Percentiles rank a stretch among this genome's conserved stretches.
These are phyloP conservation scores for Eretmochelys imbricata DNA, from an alignment of 2,113 vertebrate genomes.

Conservation along the genomic window DNA sequence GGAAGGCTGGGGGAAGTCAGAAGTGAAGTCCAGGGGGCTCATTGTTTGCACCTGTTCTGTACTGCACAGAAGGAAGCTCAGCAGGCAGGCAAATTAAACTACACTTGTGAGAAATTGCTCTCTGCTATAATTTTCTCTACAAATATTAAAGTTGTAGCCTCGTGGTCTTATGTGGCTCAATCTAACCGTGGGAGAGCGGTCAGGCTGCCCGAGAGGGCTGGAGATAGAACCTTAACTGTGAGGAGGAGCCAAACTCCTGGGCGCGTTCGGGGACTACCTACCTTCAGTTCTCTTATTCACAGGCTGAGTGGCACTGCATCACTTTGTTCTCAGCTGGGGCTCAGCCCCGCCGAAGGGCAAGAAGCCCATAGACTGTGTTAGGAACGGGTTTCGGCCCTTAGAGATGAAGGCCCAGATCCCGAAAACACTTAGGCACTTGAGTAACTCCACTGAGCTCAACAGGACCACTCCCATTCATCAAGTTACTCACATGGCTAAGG, in stretches of 20 bases:
- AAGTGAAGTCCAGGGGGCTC: slow-evolving; percentile 65
- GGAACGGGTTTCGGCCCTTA: background rate
- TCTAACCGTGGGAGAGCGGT: background rate
- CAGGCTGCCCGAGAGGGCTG: background rate
- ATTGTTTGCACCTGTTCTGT: slow-evolving; percentile 39
- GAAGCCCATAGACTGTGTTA: background rate
- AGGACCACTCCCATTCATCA: accelerated
- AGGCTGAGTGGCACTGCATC: background rate
- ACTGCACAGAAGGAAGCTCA: slow-evolving; percentile 55
- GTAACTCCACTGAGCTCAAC: background rate
- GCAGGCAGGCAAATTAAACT: slow-evolving; percentile 60
- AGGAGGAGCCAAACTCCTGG: background rate
- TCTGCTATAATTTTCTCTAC: slow-evolving; percentile 10
- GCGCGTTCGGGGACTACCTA: background rate
- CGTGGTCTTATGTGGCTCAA: background rate
- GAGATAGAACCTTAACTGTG: background rate
- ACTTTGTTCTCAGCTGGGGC: background rate
- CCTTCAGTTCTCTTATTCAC: background rate
- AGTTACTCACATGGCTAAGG: background rate
- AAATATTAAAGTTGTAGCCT: slow-evolving; percentile 19
- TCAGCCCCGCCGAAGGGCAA: background rate
- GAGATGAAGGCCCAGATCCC: too few relatives aligned
- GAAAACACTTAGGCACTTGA: background rate
- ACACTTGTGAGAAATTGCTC: slow-evolving; percentile 43
- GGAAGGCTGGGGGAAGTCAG: slow-evolving; percentile 52